These are phyloP conservation scores for Cephus pygmeus DNA, from an alignment of 2,888 invertebrate species.

Conservation along the genomic window DNA sequence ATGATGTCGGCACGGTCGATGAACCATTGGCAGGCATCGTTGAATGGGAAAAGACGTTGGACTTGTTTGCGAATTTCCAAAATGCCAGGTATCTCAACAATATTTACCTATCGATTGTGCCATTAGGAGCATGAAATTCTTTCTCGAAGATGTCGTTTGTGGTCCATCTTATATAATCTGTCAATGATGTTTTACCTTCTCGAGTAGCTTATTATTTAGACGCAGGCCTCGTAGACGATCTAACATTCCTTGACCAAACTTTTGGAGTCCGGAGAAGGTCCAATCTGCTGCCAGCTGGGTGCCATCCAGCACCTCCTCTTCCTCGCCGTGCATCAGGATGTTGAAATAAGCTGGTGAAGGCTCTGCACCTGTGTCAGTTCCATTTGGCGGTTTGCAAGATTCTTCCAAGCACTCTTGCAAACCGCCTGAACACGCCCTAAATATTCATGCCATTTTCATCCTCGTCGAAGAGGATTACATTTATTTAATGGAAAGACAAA, in stretches of 20 bases:
- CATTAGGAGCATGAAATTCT: not conserved
- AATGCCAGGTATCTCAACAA: constrained; percentile 96
- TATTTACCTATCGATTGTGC: constrained; percentile 77
- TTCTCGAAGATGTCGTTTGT: too few species aligned
- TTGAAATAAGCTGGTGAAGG: constrained; percentile 94
- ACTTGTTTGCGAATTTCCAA: constrained; percentile 93
- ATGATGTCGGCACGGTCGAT: constrained; percentile 96
- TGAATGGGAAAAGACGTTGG: constrained; percentile 92
- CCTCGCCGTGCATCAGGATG: constrained; percentile 89
- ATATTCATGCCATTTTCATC: constrained; percentile 17
- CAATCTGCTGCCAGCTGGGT: constrained; percentile 95
- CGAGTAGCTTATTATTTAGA: constrained; percentile 84
- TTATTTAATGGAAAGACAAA: too few species aligned
- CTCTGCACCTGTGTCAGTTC: constrained; percentile 79
- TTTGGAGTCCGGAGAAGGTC: constrained; percentile 93
- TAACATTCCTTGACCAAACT: constrained; percentile 93
- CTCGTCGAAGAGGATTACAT: too few species aligned
- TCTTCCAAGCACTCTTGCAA: constrained; percentile 44
- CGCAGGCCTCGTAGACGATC: constrained; percentile 86
- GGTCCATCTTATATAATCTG: too few species aligned
- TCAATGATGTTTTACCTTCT: constrained; percentile 75
- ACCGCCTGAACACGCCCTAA: constrained; percentile 47
- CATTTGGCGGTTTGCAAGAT: constrained; percentile 38
- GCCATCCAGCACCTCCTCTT: constrained; percentile 87
- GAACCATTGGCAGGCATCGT: constrained; percentile 97